A percentile compares a stretch with the other conserved stretches of the same genome.
Evolutionary conservation across 1,140 invertebrate species (phyloP).

Genomic region (Drosophila saltans): DNA sequence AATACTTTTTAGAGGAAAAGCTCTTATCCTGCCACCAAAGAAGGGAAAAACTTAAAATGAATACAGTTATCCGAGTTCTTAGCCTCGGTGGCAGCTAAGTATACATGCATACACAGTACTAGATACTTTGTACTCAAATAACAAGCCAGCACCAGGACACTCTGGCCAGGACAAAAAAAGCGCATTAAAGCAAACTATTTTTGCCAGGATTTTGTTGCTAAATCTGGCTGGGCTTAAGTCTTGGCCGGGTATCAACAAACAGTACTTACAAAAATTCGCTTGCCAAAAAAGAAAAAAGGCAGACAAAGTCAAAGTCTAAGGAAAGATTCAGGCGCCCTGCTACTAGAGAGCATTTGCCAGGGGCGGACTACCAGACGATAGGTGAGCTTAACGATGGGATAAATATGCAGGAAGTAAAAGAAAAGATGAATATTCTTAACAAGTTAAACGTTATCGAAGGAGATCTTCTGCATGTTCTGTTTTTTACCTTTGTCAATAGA

Average conservation of each 20-base stretch:
- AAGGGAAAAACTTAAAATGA: constrained; percentile 48
- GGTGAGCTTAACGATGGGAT: too few relatives aligned
- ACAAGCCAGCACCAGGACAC: constrained; percentile 36
- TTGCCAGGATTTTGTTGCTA: constrained; percentile 63
- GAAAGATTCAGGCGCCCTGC: constrained; percentile 7
- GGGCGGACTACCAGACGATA: background rate
- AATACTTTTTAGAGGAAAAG: constrained; percentile 29
- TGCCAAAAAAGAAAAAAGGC: constrained; percentile 57
- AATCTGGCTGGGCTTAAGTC: constrained; percentile 51
- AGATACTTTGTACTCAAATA: constrained; percentile 42
- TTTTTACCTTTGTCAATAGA: too few relatives aligned
- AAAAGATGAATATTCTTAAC: too few relatives aligned
- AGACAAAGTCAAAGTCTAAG: constrained; percentile 35
- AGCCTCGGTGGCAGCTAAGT: constrained; percentile 47
- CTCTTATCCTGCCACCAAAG: background rate
- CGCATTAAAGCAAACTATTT: constrained; percentile 74
- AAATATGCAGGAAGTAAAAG: too few relatives aligned
- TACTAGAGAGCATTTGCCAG: background rate
- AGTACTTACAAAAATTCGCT: constrained; percentile 67
- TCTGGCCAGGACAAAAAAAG: constrained; percentile 35
- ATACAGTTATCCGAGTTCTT: constrained; percentile 35
- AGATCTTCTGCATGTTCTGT: too few relatives aligned
- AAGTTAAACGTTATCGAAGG: too few relatives aligned
- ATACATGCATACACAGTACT: constrained; percentile 1
- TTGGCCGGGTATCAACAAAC: constrained; percentile 73